Percentiles rank a stretch among this genome's conserved stretches.
Evolutionary conservation across 1,140 invertebrate species (phyloP).

Genomic region (Macrostomum lignano): DNA sequence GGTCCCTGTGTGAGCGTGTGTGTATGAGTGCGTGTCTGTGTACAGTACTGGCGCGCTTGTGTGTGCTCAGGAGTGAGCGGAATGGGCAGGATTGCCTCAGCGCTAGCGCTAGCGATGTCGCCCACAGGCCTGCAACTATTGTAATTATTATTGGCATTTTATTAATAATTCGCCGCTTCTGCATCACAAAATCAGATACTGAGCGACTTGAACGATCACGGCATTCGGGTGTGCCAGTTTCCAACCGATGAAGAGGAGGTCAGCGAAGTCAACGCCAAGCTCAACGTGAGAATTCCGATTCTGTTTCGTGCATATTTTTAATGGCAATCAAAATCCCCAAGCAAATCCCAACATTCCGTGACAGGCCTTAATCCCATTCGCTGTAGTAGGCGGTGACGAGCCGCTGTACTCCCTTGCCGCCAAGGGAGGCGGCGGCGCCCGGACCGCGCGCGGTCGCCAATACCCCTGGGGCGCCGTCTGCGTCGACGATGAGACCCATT

Average conservation of each 20-base stretch:
- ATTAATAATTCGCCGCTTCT: no score
- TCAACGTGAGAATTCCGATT: constrained; percentile 40
- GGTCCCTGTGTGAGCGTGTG: no score
- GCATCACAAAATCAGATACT: constrained; percentile 26
- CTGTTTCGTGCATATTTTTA: no score
- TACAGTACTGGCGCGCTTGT: no score
- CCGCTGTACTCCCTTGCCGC: constrained; percentile 54
- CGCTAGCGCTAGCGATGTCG: no score
- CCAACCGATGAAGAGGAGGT: constrained; percentile 91
- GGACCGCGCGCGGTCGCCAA: constrained; percentile 63
- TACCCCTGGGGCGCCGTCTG: constrained; percentile 98
- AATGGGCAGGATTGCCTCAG: no score
- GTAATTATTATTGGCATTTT: no score
- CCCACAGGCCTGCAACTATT: no score
- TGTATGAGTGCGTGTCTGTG: no score
- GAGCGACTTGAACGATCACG: constrained; percentile 27
- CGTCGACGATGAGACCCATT: constrained; percentile 94
- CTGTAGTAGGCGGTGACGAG: constrained; percentile 91
- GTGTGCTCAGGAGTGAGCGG: no score
- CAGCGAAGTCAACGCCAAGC: constrained; percentile 51
- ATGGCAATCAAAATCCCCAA: no score
- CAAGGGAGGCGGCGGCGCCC: no score
- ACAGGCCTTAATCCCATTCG: constrained; percentile 81
- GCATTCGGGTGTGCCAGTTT: constrained; percentile 72
- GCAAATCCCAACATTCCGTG: neutral